phyloP scores from a whole-genome alignment of 1,140 invertebrate species.

The Rhopalosiphum maidis region DNA sequence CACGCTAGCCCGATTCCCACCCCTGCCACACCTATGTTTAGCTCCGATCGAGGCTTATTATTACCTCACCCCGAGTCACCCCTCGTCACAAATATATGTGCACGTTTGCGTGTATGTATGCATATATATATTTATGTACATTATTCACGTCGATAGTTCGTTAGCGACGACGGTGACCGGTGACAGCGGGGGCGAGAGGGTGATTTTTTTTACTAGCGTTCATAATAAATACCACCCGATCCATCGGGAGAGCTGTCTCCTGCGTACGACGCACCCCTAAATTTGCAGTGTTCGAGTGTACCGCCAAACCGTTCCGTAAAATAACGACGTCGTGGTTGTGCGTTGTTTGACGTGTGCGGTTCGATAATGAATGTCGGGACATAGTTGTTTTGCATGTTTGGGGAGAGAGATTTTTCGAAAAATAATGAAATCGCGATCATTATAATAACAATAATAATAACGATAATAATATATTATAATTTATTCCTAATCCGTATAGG shows the following conservation, averaged over 20 bases:
- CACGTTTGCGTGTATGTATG: not conserved
- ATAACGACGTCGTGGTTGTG: not conserved
- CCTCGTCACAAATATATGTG: not conserved
- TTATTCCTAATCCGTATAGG: not conserved
- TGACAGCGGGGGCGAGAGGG: not conserved
- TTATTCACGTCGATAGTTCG: conserved; percentile 37
- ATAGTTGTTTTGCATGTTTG: not conserved
- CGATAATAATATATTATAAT: not conserved
- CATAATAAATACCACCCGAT: not conserved
- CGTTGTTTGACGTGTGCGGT: not conserved
- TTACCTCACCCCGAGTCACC: not conserved
- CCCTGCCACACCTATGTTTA: not conserved
- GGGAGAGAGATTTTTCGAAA: not conserved
- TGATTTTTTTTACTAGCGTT: not conserved
- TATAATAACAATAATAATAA: no score
- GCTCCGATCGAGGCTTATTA: conserved; percentile 31
- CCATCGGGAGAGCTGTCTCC: not conserved
- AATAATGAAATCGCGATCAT: not conserved
- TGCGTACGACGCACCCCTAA: not conserved
- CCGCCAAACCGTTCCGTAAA: not conserved
- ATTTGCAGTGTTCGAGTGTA: not conserved
- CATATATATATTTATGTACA: not conserved
- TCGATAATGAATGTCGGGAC: not conserved
- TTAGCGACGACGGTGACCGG: not conserved
- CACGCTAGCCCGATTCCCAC: not conserved